Evolutionary conservation across 2,888 invertebrate genomes (phyloP), one percentile per base, ranked within the genome.

Genomic region (Salticus scenicus): DNA sequence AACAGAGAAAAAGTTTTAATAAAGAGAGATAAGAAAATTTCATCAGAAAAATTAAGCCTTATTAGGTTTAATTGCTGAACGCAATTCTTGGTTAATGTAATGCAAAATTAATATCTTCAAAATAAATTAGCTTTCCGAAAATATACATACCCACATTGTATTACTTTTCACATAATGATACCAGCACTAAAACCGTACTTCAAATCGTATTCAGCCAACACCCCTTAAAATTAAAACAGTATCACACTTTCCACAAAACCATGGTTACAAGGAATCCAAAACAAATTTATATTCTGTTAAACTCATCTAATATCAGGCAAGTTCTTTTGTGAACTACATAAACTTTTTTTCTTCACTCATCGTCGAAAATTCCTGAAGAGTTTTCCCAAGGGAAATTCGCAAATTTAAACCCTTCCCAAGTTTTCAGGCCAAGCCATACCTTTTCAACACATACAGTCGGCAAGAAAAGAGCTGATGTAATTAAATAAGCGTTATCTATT

Each of bases 321-420:
- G 5, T 12, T 7, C 73, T 76, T 77, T 76, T 84, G 67, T 67
- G 57, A 47, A 67, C 72, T 69, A 77, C 71, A 73, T 78, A 77
- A 76, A 69, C 71, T 64, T 71, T 66, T 42, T 20, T 47, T 20
- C 28, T 63, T 66, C 51, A 28, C 31, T 51, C 70, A 42, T 69
- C 70, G 41, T 31, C 69, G 64, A 82, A 72, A 82, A 76, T 71
- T 47, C 47, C 47, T 31, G 76, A 41, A 14, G 31, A n/a, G n/a
- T n/a, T 27, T 20, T 73, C 83, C 83, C 83, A 0, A 28, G 83
- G 83, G 83, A 84, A 84, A 84, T 84, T 84, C 72, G 51, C 77
- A 84, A 84, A 82, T 82, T 82, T 75, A 57, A 57, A 72, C 77
- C 77, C 83, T 72, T 69, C 20, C 75, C 73, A 74, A 24, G 31